phyloP scores from a whole-genome alignment of 1,140 invertebrate species.

The Cydia strobilella region DNA sequence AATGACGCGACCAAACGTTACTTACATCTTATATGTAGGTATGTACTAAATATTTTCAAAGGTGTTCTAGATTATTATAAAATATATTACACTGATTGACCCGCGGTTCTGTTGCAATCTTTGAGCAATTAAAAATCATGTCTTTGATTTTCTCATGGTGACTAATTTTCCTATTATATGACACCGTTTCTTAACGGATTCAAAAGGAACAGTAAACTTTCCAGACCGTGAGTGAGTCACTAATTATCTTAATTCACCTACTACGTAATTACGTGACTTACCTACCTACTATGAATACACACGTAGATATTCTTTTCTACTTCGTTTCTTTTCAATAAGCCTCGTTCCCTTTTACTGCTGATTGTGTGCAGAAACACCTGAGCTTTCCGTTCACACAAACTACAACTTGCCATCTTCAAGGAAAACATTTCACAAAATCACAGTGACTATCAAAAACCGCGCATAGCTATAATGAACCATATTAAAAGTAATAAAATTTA shows the following conservation, averaged over 20 bases:
- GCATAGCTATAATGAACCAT: conserved; percentile 5
- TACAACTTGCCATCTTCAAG: not conserved
- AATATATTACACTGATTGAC: too few relatives aligned
- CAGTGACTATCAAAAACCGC: not conserved
- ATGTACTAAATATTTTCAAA: too few relatives aligned
- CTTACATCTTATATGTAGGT: too few relatives aligned
- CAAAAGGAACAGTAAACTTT: not conserved
- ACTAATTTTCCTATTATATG: not conserved
- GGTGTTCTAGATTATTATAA: too few relatives aligned
- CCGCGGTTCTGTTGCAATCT: too few relatives aligned
- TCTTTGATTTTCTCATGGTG: not conserved
- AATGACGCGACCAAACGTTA: not conserved
- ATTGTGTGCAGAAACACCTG: conserved; percentile 69
- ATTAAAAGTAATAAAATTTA: conserved; percentile 22
- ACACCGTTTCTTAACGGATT: not conserved
- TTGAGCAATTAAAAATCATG: not conserved
- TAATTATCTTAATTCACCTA: not conserved
- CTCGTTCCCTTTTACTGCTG: conserved; percentile 71
- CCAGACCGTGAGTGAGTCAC: not conserved
- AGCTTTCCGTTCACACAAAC: conserved; percentile 37
- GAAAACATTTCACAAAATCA: not conserved
- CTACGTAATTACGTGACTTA: too few relatives aligned
- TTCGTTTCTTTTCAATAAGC: conserved; percentile 41
- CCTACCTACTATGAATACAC: not conserved
- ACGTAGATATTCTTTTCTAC: not conserved